These are phyloP conservation scores for Myocastor coypus DNA, from an alignment of 2,113 vertebrate genomes.

Conservation along the genomic window DNA sequence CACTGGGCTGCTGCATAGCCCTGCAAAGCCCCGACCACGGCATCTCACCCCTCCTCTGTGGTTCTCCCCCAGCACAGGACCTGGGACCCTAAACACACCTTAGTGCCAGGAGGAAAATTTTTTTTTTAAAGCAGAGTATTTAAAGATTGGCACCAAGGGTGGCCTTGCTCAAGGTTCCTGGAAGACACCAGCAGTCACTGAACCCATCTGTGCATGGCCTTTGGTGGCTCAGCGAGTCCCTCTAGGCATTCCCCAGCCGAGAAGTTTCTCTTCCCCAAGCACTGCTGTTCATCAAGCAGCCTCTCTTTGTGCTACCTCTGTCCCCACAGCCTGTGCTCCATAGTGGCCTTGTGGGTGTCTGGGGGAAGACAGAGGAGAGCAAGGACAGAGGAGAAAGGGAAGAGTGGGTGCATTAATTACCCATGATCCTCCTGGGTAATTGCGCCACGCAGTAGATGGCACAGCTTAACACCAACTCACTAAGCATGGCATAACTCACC, in stretches of 20 bases:
- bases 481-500: not conserved
- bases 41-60: accelerated
- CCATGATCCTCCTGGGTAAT: not conserved
- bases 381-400: not conserved
- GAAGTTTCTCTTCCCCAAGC: not conserved
- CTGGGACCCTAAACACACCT: not conserved
- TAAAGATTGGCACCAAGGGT: not conserved
- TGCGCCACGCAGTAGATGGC: not conserved
- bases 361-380: not conserved
- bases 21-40: accelerated
- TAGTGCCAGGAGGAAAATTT: not conserved
- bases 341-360: not conserved
- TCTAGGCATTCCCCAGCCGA: not conserved
- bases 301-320: not conserved
- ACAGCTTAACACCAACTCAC: not conserved
- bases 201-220: not conserved
- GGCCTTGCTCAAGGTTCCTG: accelerated
- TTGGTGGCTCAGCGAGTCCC: not conserved
- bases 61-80: not conserved
- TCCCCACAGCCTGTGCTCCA: accelerated
- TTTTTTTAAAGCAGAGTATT: not conserved
- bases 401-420: not conserved
- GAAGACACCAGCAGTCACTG: not conserved
- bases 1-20: not conserved
- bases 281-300: not conserved